These are phyloP conservation scores for Chauna torquata DNA, from an alignment of 2,113 vertebrate genomes.

Conservation along the genomic window DNA sequence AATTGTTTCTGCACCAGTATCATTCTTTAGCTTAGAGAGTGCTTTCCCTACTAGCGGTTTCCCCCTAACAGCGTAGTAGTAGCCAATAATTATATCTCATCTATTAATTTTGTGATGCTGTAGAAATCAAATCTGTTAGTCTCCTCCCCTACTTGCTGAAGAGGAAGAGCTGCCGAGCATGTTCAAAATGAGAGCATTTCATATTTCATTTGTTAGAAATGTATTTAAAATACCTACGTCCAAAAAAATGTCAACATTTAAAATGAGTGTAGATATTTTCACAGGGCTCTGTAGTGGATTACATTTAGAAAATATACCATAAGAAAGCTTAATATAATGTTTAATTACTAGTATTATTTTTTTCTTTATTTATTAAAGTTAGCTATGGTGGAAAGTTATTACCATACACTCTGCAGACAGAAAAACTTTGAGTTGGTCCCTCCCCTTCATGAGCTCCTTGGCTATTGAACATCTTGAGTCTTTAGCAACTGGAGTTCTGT, in stretches of 20 bases:
- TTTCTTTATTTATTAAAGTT: neutral
- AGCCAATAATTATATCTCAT: neutral
- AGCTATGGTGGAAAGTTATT: neutral
- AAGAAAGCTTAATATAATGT: neutral
- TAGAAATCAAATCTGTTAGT: neutral
- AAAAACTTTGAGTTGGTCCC: neutral
- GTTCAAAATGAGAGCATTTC: neutral
- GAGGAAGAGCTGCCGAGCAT: neutral
- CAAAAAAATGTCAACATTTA: neutral
- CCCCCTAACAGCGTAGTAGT: neutral
- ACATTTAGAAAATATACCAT: neutral
- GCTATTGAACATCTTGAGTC: neutral
- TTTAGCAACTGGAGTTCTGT: neutral
- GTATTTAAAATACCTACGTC: neutral
- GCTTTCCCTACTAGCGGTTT: neutral
- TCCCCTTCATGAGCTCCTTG: neutral
- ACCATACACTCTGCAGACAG: neutral
- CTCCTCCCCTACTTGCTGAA: neutral
- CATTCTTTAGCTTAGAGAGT: neutral
- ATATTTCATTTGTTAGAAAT: neutral
- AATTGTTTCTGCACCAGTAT: neutral
- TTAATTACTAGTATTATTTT: neutral
- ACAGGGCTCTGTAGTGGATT: neutral
- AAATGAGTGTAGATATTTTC: neutral
- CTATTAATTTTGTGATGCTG: neutral